Conservation (phyloP, 2,797 vertebrate species). For the Macropus fuliginosus region DNA sequence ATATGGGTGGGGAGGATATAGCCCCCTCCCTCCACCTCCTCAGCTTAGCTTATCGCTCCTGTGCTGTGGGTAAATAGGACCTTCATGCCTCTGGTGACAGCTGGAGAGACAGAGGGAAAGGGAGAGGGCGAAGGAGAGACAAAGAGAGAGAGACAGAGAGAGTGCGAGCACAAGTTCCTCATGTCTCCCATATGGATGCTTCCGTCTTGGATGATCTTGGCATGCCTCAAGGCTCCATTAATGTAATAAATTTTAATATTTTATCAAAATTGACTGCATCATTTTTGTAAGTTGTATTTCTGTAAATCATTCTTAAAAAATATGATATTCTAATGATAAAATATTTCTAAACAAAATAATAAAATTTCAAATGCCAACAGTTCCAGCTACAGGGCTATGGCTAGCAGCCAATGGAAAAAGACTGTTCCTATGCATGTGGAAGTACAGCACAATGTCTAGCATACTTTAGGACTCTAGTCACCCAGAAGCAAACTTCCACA, state of each 20-base stretch:
- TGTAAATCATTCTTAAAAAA: constrained; percentile 62
- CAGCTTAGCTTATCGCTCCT: neutral
- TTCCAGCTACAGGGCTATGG: neutral
- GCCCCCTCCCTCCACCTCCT: neutral
- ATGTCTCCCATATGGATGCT: neutral
- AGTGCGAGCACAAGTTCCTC: neutral
- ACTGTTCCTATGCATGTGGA: neutral
- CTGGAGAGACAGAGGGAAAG: too few species aligned
- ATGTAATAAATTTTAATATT: constrained; percentile 25
- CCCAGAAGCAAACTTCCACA: neutral
- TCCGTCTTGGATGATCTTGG: neutral
- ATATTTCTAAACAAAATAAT: constrained; percentile 45
- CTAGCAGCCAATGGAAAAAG: neutral
- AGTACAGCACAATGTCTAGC: neutral
- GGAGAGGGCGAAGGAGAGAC: too few species aligned
- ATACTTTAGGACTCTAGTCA: neutral
- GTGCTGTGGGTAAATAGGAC: neutral
- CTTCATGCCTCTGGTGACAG: neutral
- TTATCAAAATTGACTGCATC: constrained; percentile 48
- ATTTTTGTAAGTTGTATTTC: constrained; percentile 58
- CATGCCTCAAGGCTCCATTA: neutral
- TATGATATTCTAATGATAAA: constrained; percentile 29
- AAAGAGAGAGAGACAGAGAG: neutral
- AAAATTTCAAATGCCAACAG: neutral
- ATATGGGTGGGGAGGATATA: neutral